Percentiles rank a stretch among this genome's conserved stretches.
Conservation (phyloP, 1,140 invertebrate species). For the Drosophila truncata region DNA sequence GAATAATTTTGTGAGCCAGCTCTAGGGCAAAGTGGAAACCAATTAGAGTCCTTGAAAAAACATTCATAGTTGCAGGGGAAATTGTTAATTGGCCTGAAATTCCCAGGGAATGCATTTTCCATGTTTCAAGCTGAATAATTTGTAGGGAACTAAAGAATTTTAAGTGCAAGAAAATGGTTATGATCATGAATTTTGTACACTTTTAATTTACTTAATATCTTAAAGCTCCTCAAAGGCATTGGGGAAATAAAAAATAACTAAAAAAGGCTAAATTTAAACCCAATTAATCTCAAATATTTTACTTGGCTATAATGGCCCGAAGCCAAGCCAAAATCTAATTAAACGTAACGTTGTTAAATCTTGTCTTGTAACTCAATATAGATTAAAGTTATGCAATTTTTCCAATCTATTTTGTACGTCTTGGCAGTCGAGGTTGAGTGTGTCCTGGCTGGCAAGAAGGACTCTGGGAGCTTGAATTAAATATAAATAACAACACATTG, state of each 20-base stretch:
- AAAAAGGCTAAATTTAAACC: not conserved
- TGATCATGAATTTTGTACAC: not conserved
- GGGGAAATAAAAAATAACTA: not conserved
- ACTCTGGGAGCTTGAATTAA: slow-evolving; percentile 40
- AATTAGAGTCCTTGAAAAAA: slow-evolving; percentile 21
- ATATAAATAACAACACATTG: slow-evolving; percentile 68
- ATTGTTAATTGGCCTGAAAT: not conserved
- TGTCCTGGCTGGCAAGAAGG: slow-evolving; percentile 17
- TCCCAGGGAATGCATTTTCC: not conserved
- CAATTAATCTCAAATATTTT: slow-evolving; percentile 8
- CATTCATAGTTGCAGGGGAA: not conserved
- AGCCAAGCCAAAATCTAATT: slow-evolving; percentile 38
- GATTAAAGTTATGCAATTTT: slow-evolving; percentile 44
- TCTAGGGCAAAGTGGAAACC: slow-evolving; percentile 7
- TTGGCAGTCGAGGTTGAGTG: not conserved
- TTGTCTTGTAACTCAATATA: slow-evolving; percentile 25
- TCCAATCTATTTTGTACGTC: slow-evolving; percentile 15
- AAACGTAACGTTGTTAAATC: slow-evolving; percentile 19
- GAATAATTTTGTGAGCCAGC: slow-evolving; percentile 17
- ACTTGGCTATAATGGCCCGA: not conserved
- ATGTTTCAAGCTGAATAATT: not conserved
- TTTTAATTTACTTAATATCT: not conserved
- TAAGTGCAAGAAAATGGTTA: too few species aligned
- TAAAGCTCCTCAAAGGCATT: not conserved
- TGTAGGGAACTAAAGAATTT: too few species aligned